Evolutionary conservation across 2,888 invertebrate genomes (phyloP), one percentile per base, ranked within the genome.

Genomic region (Scaptomyza cyrtandrae): DNA sequence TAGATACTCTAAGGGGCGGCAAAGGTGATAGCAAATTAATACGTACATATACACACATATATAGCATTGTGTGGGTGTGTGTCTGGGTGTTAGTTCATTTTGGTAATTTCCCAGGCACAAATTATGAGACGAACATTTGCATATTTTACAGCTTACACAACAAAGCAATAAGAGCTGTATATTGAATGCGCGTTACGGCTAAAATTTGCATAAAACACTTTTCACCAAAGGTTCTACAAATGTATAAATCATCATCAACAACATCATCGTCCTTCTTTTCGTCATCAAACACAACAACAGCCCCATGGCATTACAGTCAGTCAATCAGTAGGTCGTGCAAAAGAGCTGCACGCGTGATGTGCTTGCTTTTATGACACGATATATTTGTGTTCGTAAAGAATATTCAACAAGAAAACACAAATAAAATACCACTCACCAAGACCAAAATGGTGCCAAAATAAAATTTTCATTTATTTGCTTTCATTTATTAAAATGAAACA

Each of bases 121-220:
- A 80, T 80, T 75, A 85, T 75, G 80, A 69, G 65, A 53, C 64
- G 43, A 54, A 49, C 14, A 82, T 86, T 86, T 77, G 74, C 83
- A 83, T 83, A 76, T 61, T 61, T 64, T 49, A 16, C 69, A 49
- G 50, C 57, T 44, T 62, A 62, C 27, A 58, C 27, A 58, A 27
- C 33, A 37, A 48, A 59, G 63, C 45, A 52, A 27, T 37, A 35
- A 59, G 55, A 56, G 62, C 54, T 54, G 27, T 65, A 70, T 77
- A 85, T 80, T 82, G 78, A 82, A 79, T 63, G 65, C 72, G 73
- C 69, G 75, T 69, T 72, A 63, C 48, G 49, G 29, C 29, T 5
- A 41, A 48, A 69, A 83, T 83, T 83, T 71, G 59, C 83, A 83
- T 83, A 83, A 80, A 72, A 57, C 78, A 67, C 68, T 76, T 66